Evolutionary conservation across 2,888 invertebrate species (phyloP).

Genomic region (Hemaris fuciformis): DNA sequence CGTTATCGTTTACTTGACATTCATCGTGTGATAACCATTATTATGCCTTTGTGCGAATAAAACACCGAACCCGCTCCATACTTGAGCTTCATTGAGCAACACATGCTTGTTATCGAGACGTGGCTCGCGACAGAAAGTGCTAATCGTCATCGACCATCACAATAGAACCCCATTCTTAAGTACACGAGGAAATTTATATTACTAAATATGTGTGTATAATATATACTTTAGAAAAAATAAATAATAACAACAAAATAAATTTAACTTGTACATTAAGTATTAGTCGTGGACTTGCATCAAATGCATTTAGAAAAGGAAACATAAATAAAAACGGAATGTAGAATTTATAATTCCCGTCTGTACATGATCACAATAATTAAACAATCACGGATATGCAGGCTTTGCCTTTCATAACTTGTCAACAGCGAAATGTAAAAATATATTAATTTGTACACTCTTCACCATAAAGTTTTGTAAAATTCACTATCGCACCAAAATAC

Average conservation of each 20-base stretch:
- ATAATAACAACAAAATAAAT: conserved; percentile 56
- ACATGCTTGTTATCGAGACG: conserved; percentile 31
- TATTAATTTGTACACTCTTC: conserved; percentile 80
- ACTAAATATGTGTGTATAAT: conserved; percentile 37
- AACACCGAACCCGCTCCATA: conserved; percentile 43
- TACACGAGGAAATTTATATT: conserved; percentile 45
- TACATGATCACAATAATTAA: conserved; percentile 76
- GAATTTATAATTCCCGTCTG: conserved; percentile 78
- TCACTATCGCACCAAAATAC: conserved; percentile 80
- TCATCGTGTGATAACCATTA: conserved; percentile 32
- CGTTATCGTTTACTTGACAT: conserved; percentile 24
- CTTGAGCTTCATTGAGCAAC: conserved; percentile 75
- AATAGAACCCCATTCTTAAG: conserved; percentile 44
- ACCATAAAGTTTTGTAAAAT: conserved; percentile 74
- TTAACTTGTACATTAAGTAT: conserved; percentile 69
- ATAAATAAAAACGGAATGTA: conserved; percentile 74
- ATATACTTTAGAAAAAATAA: conserved; percentile 40
- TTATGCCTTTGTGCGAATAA: conserved; percentile 71
- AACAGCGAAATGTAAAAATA: conserved; percentile 80
- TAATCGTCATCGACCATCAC: conserved; percentile 38
- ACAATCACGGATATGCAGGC: conserved; percentile 75
- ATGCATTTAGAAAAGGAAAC: conserved; percentile 66
- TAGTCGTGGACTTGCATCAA: conserved; percentile 80
- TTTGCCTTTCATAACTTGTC: conserved; percentile 73
- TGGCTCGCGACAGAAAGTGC: conserved; percentile 44